phyloP scores from a whole-genome alignment of 1,140 invertebrate species.

The Scaptodrosophila lebanonensis region DNA sequence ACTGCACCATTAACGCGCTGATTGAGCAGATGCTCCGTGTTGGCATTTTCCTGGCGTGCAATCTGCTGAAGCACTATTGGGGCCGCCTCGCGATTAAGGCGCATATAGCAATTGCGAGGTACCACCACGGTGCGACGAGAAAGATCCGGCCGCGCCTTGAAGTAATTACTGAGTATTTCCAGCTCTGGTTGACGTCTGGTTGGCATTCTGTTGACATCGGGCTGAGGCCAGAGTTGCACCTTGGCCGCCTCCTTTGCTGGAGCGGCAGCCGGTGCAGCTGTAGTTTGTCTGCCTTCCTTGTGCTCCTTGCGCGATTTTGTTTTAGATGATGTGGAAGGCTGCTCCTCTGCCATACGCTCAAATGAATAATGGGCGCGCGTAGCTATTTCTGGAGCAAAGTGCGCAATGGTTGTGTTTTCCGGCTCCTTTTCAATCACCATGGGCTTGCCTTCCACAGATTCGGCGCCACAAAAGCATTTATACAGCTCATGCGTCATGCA shows the following conservation, averaged over 20 bases:
- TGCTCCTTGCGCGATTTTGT: constrained; percentile 34
- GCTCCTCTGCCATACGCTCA: constrained; percentile 45
- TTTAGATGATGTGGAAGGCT: neutral
- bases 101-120: constrained; percentile 47
- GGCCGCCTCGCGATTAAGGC: constrained; percentile 38
- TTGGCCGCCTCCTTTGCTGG: neutral
- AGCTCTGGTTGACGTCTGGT: constrained; percentile 19
- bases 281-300: neutral
- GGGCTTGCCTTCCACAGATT: constrained; percentile 47
- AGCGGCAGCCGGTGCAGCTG: neutral
- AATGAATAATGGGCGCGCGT: constrained; percentile 61
- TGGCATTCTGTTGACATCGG: too few relatives aligned
- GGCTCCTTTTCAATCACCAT: constrained; percentile 61
- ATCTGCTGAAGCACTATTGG: neutral
- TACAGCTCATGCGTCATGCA: constrained; percentile 75
- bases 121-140: constrained; percentile 51
- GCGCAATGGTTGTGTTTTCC: constrained; percentile 19
- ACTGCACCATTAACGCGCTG: constrained; percentile 25
- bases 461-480: constrained; percentile 71
- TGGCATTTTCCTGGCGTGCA: constrained; percentile 14
- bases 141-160: constrained; percentile 11
- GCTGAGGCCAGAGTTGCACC: constrained; percentile 2
- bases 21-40: constrained; percentile 24
- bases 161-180: constrained; percentile 39
- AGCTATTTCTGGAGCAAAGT: constrained; percentile 46